phyloP scores from a whole-genome alignment of 1,140 invertebrate genomes.

The Lepidurus arcticus region DNA sequence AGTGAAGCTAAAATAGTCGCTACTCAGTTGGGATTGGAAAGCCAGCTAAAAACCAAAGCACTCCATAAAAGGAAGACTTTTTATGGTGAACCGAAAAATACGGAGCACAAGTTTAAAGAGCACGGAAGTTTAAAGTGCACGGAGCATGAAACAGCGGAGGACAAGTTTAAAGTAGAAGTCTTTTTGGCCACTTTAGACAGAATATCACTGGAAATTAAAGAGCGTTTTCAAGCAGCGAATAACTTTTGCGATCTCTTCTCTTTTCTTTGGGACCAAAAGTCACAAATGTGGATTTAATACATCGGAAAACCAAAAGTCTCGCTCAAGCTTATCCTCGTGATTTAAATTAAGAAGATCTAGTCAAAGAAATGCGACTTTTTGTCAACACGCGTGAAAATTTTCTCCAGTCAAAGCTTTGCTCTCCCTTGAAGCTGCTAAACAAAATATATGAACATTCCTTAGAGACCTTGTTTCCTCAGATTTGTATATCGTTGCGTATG shows the following conservation, averaged over 20 bases:
- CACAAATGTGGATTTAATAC: constrained; percentile 8
- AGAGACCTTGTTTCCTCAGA: constrained; percentile 19
- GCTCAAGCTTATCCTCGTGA: constrained; percentile 19
- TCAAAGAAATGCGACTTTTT: neutral
- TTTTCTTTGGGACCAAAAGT: constrained; percentile 26
- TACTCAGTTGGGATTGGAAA: neutral
- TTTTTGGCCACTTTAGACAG: constrained; percentile 23
- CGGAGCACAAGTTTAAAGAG: no score
- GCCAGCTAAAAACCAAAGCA: neutral
- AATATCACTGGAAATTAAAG: constrained; percentile 25
- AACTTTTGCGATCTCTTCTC: constrained; percentile 4
- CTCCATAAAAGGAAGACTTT: constrained; percentile 27
- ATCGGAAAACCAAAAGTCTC: constrained; percentile 11
- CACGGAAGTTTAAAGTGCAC: no score
- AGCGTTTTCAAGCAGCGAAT: constrained; percentile 23
- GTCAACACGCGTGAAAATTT: neutral
- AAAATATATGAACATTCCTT: constrained; percentile 1
- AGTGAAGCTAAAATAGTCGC: constrained; percentile 17
- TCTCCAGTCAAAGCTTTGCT: neutral
- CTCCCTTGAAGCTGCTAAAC: constrained; percentile 17
- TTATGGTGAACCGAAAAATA: constrained; percentile 15
- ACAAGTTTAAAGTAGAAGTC: constrained; percentile 6
- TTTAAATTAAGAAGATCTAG: constrained; percentile 23
- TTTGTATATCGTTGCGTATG: constrained; percentile 11
- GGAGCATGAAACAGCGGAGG: constrained; percentile 1